phyloP scores from a whole-genome alignment of 2,888 invertebrate genomes.

The Polydrusus tereticollis region DNA sequence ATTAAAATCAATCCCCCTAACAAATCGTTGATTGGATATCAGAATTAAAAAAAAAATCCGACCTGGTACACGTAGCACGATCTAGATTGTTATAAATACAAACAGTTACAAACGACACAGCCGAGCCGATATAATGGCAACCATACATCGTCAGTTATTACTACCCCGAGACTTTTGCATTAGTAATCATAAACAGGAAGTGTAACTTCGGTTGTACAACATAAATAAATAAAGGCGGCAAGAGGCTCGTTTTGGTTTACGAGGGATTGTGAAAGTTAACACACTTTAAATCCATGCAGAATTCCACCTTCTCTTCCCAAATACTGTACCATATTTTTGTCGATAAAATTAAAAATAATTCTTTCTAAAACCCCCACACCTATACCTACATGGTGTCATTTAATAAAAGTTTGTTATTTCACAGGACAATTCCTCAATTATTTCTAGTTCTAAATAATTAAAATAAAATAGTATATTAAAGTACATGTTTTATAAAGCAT shows the following conservation, averaged over 20 bases:
- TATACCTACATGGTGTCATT: too few relatives aligned
- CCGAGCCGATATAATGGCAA: constrained; percentile 46
- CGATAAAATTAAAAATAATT: neutral
- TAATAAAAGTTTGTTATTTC: too few relatives aligned
- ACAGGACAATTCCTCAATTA: too few relatives aligned
- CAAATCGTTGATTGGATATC: too few relatives aligned
- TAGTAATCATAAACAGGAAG: constrained; percentile 45
- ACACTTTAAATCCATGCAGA: neutral
- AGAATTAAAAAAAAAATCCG: constrained; percentile 30
- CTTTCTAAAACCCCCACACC: too few relatives aligned
- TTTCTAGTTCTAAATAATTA: too few relatives aligned
- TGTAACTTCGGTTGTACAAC: constrained; percentile 34
- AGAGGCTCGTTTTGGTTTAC: neutral
- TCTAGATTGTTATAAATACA: constrained; percentile 43
- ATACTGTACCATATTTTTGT: neutral
- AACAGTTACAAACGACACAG: constrained; percentile 46
- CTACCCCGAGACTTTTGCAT: constrained; percentile 46
- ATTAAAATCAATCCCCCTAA: neutral
- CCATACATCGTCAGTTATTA: constrained; percentile 46
- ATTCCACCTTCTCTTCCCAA: too few relatives aligned
- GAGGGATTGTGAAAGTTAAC: neutral
- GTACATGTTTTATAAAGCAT: too few relatives aligned
- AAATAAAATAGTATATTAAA: too few relatives aligned
- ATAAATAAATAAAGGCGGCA: constrained; percentile 35
- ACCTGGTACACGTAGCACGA: constrained; percentile 24